phyloP scores from a whole-genome alignment of 2,888 invertebrate species.

The Drosophila gaucha region DNA sequence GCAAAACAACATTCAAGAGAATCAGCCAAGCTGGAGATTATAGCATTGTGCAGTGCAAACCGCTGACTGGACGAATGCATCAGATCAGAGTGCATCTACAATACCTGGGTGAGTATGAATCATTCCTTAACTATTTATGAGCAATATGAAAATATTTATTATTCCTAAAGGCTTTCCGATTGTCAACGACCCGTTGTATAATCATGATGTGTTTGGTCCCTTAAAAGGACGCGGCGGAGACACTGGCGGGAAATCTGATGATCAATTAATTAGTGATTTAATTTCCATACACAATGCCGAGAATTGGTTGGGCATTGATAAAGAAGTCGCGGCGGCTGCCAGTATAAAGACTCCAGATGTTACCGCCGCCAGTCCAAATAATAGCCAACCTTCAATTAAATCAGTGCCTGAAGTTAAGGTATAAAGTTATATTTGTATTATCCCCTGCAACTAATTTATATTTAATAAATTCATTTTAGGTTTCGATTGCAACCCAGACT shows the following conservation, averaged over 20 bases:
- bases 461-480: slow-evolving; percentile 69
- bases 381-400: neutral
- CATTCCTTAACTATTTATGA: neutral
- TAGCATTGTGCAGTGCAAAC: slow-evolving; percentile 96
- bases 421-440: neutral
- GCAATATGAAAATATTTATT: neutral
- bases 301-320: slow-evolving; percentile 96
- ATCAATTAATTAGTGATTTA: slow-evolving; percentile 93
- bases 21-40: slow-evolving; percentile 94
- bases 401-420: slow-evolving; percentile 13
- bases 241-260: slow-evolving; percentile 93
- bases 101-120: slow-evolving; percentile 90
- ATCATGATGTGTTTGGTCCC: slow-evolving; percentile 97
- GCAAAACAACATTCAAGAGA: slow-evolving; percentile 95
- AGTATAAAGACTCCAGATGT: neutral
- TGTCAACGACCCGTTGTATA: slow-evolving; percentile 98
- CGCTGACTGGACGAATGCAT: slow-evolving; percentile 98
- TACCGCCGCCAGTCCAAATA: slow-evolving; percentile 64
- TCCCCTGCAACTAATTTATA: neutral
- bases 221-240: slow-evolving; percentile 94
- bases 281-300: slow-evolving; percentile 96
- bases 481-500: slow-evolving; percentile 93
- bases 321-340: slow-evolving; percentile 87
- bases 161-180: slow-evolving; percentile 93
- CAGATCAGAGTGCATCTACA: slow-evolving; percentile 99